These are phyloP conservation scores for Choloepus hoffmanni DNA, from an alignment of 2,113 vertebrate genomes.

Conservation along the genomic window DNA sequence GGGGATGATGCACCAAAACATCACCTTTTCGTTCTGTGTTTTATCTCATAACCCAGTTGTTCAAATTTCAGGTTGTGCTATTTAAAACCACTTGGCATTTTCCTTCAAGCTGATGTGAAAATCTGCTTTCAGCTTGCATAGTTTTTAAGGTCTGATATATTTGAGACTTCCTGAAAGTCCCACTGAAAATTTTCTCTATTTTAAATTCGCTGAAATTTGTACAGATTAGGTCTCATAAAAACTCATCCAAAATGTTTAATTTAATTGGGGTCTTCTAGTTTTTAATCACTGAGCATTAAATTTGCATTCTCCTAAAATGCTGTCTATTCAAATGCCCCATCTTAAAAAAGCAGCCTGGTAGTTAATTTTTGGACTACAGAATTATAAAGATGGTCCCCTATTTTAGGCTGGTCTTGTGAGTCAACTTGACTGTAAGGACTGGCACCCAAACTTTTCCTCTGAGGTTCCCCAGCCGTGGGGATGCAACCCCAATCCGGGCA, in stretches of 20 bases:
- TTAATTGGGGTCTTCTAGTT: neutral
- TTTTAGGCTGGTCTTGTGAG: neutral
- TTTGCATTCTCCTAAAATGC: neutral
- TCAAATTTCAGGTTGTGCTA: neutral
- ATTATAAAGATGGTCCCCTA: neutral
- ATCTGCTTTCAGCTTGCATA: slow-evolving; percentile 1
- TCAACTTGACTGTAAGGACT: neutral
- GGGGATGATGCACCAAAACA: neutral
- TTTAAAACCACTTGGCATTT: slow-evolving; percentile 15
- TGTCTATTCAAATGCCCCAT: neutral
- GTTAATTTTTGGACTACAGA: neutral
- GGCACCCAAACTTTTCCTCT: neutral
- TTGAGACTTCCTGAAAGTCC: slow-evolving; percentile 8
- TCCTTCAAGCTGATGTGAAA: slow-evolving; percentile 38
- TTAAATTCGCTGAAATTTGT: slow-evolving; percentile 1
- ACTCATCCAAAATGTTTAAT: neutral
- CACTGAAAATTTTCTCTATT: neutral
- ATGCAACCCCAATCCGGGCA: neutral
- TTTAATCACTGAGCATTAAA: neutral
- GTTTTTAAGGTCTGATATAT: neutral
- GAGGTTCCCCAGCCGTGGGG: neutral
- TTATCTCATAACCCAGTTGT: neutral
- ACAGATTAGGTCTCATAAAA: neutral
- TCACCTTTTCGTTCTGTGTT: slow-evolving; percentile 28
- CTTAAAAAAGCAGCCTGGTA: neutral